Evolutionary conservation across 2,888 invertebrate genomes (phyloP).

Genomic region (Caenorhabditis becei): DNA sequence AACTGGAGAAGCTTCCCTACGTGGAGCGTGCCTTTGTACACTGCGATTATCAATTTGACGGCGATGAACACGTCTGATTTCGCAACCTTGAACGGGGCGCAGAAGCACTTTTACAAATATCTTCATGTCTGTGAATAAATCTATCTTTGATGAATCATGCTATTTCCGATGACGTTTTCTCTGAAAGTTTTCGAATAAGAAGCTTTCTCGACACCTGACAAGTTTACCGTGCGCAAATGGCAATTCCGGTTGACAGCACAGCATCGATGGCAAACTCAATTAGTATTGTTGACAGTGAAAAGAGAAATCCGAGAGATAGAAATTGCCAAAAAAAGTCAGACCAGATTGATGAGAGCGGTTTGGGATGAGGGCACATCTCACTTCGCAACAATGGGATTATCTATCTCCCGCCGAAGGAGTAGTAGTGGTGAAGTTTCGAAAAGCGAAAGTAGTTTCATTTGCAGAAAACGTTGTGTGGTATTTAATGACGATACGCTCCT

Average conservation of each 20-base stretch:
- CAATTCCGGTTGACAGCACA: slow-evolving; percentile 26
- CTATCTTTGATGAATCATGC: slow-evolving; percentile 30
- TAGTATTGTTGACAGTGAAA: slow-evolving; percentile 17
- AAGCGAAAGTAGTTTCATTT: slow-evolving; percentile 64
- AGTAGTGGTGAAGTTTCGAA: slow-evolving; percentile 36
- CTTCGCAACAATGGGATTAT: slow-evolving; percentile 58
- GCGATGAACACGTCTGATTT: slow-evolving; percentile 70
- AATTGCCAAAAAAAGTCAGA: slow-evolving; percentile 24
- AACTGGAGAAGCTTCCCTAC: slow-evolving; percentile 81
- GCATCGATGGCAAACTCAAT: slow-evolving; percentile 45
- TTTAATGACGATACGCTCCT: slow-evolving; percentile 66
- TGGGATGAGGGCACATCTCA: slow-evolving; percentile 32
- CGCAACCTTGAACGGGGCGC: slow-evolving; percentile 34
- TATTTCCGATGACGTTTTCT: neutral
- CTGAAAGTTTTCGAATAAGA: neutral
- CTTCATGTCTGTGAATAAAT: slow-evolving; percentile 43
- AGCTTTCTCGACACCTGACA: slow-evolving; percentile 2
- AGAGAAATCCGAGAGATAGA: slow-evolving; percentile 20
- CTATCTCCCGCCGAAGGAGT: slow-evolving; percentile 32
- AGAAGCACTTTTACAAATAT: slow-evolving; percentile 19
- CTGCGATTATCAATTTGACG: slow-evolving; percentile 77
- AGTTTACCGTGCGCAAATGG: slow-evolving; percentile 19
- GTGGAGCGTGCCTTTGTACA: slow-evolving; percentile 78
- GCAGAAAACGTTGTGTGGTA: slow-evolving; percentile 59
- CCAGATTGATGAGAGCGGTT: slow-evolving; percentile 18